phyloP scores from a whole-genome alignment of 2,888 invertebrate genomes.

The Strigamia maritima region DNA sequence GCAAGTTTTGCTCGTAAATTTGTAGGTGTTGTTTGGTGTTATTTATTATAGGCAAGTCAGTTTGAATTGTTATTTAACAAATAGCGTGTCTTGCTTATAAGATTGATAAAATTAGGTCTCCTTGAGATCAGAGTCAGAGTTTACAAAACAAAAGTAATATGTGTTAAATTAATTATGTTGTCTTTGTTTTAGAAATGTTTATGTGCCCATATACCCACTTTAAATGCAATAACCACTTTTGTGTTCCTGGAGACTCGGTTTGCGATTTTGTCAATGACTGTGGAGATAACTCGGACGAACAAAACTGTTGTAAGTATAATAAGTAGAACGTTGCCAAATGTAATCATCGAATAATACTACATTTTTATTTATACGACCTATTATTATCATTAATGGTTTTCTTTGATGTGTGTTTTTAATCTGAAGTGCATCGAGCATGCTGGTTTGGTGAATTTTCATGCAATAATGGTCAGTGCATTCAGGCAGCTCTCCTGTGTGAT shows the following conservation, averaged over 20 bases:
- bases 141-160: too few relatives aligned
- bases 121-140: too few relatives aligned
- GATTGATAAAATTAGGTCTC: too few relatives aligned
- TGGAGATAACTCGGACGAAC: constrained; percentile 55
- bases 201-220: constrained; percentile 47
- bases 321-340: constrained; percentile 49
- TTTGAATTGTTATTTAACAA: too few relatives aligned
- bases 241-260: constrained; percentile 51
- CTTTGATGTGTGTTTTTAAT: constrained; percentile 54
- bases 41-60: too few relatives aligned
- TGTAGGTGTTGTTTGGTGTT: too few relatives aligned
- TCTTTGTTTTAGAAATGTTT: constrained; percentile 44
- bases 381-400: constrained; percentile 55
- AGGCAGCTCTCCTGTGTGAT: constrained; percentile 53
- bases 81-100: too few relatives aligned
- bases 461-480: constrained; percentile 54
- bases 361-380: constrained; percentile 52
- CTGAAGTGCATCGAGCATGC: constrained; percentile 52
- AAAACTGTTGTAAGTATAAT: constrained; percentile 49
- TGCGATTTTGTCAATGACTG: constrained; percentile 55
- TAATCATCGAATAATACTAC: too few relatives aligned
- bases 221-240: constrained; percentile 52
- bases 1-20: too few relatives aligned
- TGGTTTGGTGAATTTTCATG: constrained; percentile 54
- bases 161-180: not conserved